These are phyloP conservation scores for Drosophila funebris DNA, from an alignment of 1,140 invertebrate genomes.

Conservation along the genomic window DNA sequence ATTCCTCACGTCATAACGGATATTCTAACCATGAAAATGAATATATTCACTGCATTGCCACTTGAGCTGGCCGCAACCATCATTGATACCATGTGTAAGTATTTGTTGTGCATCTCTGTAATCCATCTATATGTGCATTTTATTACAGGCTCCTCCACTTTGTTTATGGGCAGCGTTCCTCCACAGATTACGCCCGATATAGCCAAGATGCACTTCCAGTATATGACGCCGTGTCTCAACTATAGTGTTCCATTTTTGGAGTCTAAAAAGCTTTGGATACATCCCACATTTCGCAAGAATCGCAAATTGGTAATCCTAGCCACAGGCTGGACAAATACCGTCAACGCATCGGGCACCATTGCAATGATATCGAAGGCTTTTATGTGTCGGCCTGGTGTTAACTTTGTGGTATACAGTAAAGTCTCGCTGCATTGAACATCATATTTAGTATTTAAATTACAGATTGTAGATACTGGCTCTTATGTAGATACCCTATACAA, in stretches of 20 bases:
- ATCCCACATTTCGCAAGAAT: conserved; percentile 52
- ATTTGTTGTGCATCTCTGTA: no score
- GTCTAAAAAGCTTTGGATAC: conserved; percentile 56
- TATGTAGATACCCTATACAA: conserved; percentile 80
- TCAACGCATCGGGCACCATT: conserved; percentile 63
- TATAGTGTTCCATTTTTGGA: conserved; percentile 63
- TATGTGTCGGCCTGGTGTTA: conserved; percentile 67
- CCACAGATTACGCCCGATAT: conserved; percentile 66
- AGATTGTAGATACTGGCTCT: conserved; percentile 73
- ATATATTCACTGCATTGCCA: conserved; percentile 54
- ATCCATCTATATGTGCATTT: not conserved
- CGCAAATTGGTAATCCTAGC: conserved; percentile 68
- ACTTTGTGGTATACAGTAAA: conserved; percentile 62
- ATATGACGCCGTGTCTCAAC: conserved; percentile 71
- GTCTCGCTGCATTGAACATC: not conserved
- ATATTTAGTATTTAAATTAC: not conserved
- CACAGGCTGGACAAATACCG: conserved; percentile 72
- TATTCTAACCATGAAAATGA: conserved; percentile 51
- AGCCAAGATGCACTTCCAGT: conserved; percentile 69
- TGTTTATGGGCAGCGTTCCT: conserved; percentile 48
- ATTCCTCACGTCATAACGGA: conserved; percentile 48
- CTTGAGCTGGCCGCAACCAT: conserved; percentile 47
- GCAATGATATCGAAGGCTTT: conserved; percentile 67
- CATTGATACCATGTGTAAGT: conserved; percentile 59
- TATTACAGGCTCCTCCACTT: conserved; percentile 55